Evolutionary conservation across 1,140 invertebrate species (phyloP).

Genomic region (Cheumatopsyche charites): DNA sequence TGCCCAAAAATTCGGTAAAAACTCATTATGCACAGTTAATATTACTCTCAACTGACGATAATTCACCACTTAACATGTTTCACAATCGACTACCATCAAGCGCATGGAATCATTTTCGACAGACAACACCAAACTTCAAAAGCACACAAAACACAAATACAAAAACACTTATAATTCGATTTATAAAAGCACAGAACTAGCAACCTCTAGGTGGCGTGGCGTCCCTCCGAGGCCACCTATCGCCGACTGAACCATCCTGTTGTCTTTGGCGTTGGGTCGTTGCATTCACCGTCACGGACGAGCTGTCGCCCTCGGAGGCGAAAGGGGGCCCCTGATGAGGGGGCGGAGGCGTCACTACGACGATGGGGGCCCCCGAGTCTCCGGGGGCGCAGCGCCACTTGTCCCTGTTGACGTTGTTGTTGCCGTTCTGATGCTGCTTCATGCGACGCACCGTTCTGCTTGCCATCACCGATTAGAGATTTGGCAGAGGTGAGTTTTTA

Average conservation of each 20-base stretch:
- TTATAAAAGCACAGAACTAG: background rate
- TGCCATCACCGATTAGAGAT: constrained; percentile 54
- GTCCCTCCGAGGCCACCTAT: constrained; percentile 7
- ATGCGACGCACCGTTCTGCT: constrained; percentile 58
- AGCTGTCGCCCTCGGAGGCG: constrained; percentile 43
- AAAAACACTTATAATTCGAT: no score
- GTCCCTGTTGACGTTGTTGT: constrained; percentile 51
- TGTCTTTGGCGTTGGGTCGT: background rate
- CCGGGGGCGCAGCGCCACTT: constrained; percentile 43
- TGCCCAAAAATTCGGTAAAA: no score
- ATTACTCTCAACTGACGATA: no score
- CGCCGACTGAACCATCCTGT: constrained; percentile 9
- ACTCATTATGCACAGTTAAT: no score
- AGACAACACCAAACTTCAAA: no score
- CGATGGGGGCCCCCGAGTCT: constrained; percentile 47
- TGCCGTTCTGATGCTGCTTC: constrained; percentile 54
- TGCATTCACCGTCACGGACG: constrained; percentile 28
- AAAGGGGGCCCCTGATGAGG: constrained; percentile 3
- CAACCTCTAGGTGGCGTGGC: constrained; percentile 8
- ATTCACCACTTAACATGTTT: no score
- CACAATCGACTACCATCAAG: no score
- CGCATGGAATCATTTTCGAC: no score
- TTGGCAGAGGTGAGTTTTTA: background rate
- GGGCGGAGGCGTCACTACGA: constrained; percentile 52
- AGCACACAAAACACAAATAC: no score